Conservation (phyloP, 2,797 vertebrate genomes). For the Agapornis canus region DNA sequence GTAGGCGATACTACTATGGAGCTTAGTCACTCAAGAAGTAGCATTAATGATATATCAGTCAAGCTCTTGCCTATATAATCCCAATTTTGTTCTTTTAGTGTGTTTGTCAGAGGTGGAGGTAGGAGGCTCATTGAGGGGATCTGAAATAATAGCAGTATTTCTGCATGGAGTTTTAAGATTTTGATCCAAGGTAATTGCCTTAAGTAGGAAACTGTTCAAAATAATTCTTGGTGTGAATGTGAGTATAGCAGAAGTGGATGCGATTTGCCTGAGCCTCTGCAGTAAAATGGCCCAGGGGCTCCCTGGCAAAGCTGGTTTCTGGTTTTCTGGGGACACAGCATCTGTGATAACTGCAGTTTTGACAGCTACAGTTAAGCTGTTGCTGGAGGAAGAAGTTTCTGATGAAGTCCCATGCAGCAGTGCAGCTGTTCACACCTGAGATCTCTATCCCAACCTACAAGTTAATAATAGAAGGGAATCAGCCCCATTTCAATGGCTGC, state of each 20-base stretch:
- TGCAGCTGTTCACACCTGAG: not conserved
- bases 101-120: slow-evolving; percentile 35
- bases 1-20: slow-evolving; percentile 20
- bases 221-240: not conserved
- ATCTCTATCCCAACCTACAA: not conserved
- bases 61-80: slow-evolving; percentile 5
- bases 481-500: not conserved
- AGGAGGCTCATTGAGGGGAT: slow-evolving; percentile 48
- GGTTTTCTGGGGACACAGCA: not conserved
- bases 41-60: slow-evolving; percentile 15
- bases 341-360: not conserved
- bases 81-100: not conserved
- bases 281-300: not conserved
- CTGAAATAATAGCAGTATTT: not conserved
- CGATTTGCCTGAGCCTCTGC: not conserved
- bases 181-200: not conserved
- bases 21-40: slow-evolving; percentile 48
- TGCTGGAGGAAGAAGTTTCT: not conserved
- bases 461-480: not conserved
- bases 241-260: not conserved
- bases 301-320: not conserved
- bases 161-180: not conserved
- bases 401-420: not conserved
- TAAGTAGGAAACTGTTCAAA: not conserved
- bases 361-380: not conserved